Evolutionary conservation across 1,140 invertebrate species (phyloP).

Genomic region (Drosophila subobscura): DNA sequence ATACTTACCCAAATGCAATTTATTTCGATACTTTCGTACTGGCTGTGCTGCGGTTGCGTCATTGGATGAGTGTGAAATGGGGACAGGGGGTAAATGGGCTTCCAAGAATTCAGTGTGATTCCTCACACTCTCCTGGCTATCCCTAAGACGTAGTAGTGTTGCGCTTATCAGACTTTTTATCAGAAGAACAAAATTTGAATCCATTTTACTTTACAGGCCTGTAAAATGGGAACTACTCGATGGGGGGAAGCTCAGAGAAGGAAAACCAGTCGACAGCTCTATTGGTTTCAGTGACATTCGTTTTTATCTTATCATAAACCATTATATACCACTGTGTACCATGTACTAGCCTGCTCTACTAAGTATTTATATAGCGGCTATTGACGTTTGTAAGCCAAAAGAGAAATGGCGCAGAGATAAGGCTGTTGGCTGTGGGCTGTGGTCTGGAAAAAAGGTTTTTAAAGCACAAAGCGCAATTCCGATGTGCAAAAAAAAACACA

Average conservation of each 20-base stretch:
- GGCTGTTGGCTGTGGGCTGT: background rate
- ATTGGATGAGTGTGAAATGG: slow-evolving; percentile 2
- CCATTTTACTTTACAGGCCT: slow-evolving; percentile 1
- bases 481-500: background rate
- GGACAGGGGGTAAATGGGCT: too few relatives aligned
- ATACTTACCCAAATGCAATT: background rate
- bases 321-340: slow-evolving; percentile 21
- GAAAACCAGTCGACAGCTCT: slow-evolving; percentile 48
- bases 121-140: too few relatives aligned
- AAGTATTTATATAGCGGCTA: slow-evolving; percentile 29
- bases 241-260: slow-evolving; percentile 10
- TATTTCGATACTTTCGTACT: slow-evolving; percentile 6
- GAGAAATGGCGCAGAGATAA: slow-evolving; percentile 62
- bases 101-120: slow-evolving; percentile 19
- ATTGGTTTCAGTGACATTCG: slow-evolving; percentile 42
- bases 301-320: slow-evolving; percentile 55
- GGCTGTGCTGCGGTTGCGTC: slow-evolving; percentile 19
- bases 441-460: slow-evolving; percentile 14
- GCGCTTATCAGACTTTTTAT: slow-evolving; percentile 20
- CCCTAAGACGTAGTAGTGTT: slow-evolving; percentile 6
- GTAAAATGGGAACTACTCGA: slow-evolving; percentile 14
- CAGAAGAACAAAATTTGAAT: slow-evolving; percentile 12
- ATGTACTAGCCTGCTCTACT: slow-evolving; percentile 1
- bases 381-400: slow-evolving; percentile 64
- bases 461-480: slow-evolving; percentile 1